A percentile compares a stretch with the other conserved stretches of the same genome.
These are phyloP conservation scores for Epizoanthus scotinus DNA, from an alignment of 92 coral and sea anemone genomes.

Conservation along the genomic window DNA sequence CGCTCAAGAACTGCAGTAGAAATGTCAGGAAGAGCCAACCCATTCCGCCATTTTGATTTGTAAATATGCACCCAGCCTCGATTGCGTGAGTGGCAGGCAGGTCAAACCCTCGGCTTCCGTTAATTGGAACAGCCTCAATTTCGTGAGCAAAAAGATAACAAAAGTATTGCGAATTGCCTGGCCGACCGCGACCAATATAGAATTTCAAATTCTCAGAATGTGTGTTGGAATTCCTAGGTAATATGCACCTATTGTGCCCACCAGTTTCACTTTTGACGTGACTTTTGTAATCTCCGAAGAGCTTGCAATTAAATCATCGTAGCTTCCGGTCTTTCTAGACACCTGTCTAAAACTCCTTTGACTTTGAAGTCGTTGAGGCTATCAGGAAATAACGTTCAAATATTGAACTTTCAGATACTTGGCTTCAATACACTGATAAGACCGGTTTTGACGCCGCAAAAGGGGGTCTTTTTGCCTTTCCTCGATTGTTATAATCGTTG, in stretches of 20 bases:
- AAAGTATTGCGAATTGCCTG: not conserved
- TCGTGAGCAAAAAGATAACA: slow-evolving; percentile 15
- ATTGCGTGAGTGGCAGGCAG: slow-evolving; percentile 7
- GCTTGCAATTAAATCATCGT: not conserved
- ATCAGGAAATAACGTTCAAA: not conserved
- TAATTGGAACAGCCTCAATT: slow-evolving; percentile 27
- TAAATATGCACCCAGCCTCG: slow-evolving; percentile 29
- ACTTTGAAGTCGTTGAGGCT: not conserved
- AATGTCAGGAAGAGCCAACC: slow-evolving; percentile 18
- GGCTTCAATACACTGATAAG: not conserved
- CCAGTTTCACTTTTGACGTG: not conserved
- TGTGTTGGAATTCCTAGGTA: too few species aligned
- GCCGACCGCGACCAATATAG: not conserved
- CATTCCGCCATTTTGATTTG: slow-evolving; percentile 40
- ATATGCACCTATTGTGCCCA: not conserved
- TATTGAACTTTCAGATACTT: too few species aligned
- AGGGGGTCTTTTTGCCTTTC: not conserved
- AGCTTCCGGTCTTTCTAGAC: not conserved
- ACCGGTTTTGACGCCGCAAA: not conserved
- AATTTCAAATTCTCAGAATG: not conserved
- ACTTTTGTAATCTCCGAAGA: not conserved
- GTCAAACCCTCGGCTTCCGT: not conserved
- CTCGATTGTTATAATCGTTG: not conserved
- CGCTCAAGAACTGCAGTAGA: slow-evolving; percentile 23
- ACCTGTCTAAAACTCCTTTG: not conserved